Conservation (phyloP, 2,888 invertebrate species). For the Tenthredo mesomela region DNA sequence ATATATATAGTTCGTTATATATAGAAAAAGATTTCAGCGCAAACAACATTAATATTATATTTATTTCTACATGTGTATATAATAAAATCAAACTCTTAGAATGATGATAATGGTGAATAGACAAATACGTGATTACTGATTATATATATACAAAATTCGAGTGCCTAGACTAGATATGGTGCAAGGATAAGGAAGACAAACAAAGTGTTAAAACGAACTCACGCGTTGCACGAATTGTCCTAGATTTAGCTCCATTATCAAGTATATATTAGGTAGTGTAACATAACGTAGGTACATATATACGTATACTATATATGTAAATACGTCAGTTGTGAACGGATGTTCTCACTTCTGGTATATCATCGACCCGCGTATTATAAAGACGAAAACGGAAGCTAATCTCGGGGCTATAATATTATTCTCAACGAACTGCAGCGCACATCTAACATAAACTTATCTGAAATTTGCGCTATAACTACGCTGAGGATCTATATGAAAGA, state of each 20-base stretch:
- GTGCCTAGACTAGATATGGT: no score
- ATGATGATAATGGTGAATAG: no score
- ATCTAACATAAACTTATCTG: background rate
- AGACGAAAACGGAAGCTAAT: background rate
- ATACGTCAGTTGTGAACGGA: constrained; percentile 23
- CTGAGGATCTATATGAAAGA: background rate
- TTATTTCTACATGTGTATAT: no score
- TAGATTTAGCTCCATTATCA: constrained; percentile 14
- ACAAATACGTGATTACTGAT: no score
- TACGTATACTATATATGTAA: background rate
- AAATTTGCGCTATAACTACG: background rate
- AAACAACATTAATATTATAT: no score
- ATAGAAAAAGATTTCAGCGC: no score
- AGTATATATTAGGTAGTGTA: background rate
- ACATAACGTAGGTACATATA: background rate
- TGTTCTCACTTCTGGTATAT: constrained; percentile 35
- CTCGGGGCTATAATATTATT: background rate
- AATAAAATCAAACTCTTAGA: no score
- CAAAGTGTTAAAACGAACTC: background rate
- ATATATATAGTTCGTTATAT: background rate
- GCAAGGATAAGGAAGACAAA: background rate
- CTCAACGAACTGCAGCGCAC: background rate
- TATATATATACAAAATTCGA: no score
- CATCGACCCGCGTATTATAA: background rate
- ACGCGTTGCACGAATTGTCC: background rate